A percentile compares a stretch with the other conserved stretches of the same genome.
Conservation (phyloP, 92 coral and sea anemone genomes). For the Plumapathes pennacea region DNA sequence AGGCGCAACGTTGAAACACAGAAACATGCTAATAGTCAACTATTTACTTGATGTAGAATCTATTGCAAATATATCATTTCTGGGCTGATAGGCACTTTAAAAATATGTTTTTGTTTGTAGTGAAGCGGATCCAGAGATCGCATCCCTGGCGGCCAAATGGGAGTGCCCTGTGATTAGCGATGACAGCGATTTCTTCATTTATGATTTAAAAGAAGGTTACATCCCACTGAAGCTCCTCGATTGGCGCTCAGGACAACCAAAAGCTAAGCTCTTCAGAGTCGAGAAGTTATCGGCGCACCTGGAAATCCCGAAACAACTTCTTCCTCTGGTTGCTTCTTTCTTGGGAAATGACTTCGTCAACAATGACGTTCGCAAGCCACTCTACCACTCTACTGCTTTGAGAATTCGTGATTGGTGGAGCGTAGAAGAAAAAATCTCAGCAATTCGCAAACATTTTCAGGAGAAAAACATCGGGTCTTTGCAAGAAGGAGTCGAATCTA, state of each 20-base stretch:
- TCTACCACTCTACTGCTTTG: no score
- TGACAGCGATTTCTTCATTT: conserved; percentile 95
- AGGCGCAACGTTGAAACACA: no score
- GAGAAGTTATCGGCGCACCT: conserved; percentile 55
- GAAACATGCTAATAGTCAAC: no score
- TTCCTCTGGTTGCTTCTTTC: conserved; percentile 82
- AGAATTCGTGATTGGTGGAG: conserved; percentile 8
- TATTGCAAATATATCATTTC: no score
- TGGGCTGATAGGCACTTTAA: no score
- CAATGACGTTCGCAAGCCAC: conserved; percentile 35
- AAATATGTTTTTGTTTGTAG: conserved; percentile 28
- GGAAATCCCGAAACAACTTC: conserved; percentile 32
- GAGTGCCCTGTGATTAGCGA: conserved; percentile 75
- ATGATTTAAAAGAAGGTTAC: conserved; percentile 75
- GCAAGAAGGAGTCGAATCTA: no score
- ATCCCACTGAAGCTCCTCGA: conserved; percentile 61
- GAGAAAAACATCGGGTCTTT: no score
- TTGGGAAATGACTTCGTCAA: conserved; percentile 86
- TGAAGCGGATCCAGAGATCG: conserved; percentile 86
- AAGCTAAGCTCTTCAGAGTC: conserved; percentile 50
- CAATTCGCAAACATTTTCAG: no score
- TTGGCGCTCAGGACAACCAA: conserved; percentile 38
- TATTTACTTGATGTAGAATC: no score
- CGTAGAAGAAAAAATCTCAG: conserved; percentile 25
- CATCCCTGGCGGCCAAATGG: conserved; percentile 72